phyloP scores from a whole-genome alignment of 2,113 vertebrate species.

The Trogon surrucura region DNA sequence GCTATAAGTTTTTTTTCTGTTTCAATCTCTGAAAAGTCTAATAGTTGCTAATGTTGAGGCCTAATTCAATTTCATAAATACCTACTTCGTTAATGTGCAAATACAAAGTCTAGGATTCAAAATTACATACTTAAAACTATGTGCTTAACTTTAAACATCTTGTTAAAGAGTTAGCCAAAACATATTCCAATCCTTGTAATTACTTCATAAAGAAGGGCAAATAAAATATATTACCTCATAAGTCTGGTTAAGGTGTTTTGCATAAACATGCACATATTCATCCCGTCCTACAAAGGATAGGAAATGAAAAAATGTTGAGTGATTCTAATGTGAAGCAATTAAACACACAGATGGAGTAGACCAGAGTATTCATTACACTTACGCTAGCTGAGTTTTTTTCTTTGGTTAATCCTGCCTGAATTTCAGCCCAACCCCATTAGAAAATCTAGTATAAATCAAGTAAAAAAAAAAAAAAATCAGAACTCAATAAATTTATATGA shows the following conservation, averaged over 20 bases:
- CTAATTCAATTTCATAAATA: constrained; percentile 4
- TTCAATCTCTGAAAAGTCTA: background rate
- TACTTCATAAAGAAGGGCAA: background rate
- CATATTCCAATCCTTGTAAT: background rate
- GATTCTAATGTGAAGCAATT: background rate
- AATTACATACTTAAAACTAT: background rate
- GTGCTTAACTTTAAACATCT: background rate
- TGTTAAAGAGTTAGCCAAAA: background rate
- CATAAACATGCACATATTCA: constrained; percentile 97
- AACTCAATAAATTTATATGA: background rate
- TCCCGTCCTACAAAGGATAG: constrained; percentile 85
- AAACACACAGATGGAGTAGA: background rate
- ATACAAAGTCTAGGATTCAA: background rate
- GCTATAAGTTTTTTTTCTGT: background rate
- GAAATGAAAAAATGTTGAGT: constrained; percentile 2
- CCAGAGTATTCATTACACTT: background rate
- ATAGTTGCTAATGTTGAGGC: background rate
- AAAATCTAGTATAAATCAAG: background rate
- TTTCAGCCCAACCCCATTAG: background rate
- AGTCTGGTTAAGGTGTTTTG: constrained; percentile 91
- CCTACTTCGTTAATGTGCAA: background rate
- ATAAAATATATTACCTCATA: constrained; percentile 82
- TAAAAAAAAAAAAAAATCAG: background rate
- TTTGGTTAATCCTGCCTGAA: background rate
- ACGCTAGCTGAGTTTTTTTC: background rate